Base-by-base conservation (phyloP, 2,797 vertebrate species). In the Pipistrellus pipistrellus region DNA sequence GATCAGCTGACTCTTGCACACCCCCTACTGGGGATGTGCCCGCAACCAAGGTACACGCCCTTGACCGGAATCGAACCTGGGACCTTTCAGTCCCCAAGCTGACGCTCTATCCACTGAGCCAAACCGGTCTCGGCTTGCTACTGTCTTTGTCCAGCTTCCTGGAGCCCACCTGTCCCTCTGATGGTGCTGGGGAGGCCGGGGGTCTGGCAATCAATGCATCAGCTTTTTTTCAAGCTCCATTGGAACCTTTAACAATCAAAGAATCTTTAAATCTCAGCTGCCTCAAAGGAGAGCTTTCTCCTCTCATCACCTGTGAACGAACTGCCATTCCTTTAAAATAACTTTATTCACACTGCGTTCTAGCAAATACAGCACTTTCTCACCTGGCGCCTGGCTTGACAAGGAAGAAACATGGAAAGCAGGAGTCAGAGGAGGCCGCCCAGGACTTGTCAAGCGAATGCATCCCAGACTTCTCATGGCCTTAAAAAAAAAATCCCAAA, bases 261-360 rank as follows among this genome's bases (percentile, higher is more conserved):
- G 77, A 78, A 81, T 89, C 41, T 95, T 89, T 69, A 76, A 93
- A 91, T 25, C 53, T 91, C 44, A 20, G 18, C 64, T 84, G 17
- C 17, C 81, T 95, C 95, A 80, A 85, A 95, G 86, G 94, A 89
- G 9, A 94, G 27, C 4, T 91, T 84, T 95, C 81, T 85, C 68
- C 48, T 96, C 78, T 91, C 59, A 59, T 90, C 53, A 15, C 35
- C 51, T 92, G 59, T 66, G 62, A 95, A 89, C 57, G n/a, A n/a
- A 87, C 81, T 95, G 53, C n/a, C 23, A 69, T 95, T 93, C 86
- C 87, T 69, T 96, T 84, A 75, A 91, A 96, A 95, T 93, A 15
- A 96, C 89, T 95, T 72, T 90, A 84, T 85, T 95, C 76, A 66
- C n/a, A 89, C 25, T 75, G 64, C 75, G 27, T 30, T 93, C 44